Evolutionary conservation across 2,888 invertebrate genomes (phyloP).

Genomic region (Unio pictorum): DNA sequence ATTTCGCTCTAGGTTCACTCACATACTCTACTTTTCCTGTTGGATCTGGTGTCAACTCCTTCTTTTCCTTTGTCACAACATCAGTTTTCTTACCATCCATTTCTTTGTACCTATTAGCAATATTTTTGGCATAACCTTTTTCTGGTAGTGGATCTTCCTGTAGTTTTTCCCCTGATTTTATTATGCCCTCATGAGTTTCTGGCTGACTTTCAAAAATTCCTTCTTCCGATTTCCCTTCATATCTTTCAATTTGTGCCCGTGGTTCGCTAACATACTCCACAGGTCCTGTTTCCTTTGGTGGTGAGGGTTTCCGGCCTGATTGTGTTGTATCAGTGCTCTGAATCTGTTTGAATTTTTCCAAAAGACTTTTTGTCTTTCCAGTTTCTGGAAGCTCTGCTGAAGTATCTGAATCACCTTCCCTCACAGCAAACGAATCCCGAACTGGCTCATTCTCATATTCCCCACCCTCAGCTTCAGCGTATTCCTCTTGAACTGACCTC

Average conservation of each 20-base stretch:
- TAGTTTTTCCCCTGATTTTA: slow-evolving; percentile 38
- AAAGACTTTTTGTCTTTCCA: slow-evolving; percentile 43
- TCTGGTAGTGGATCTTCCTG: slow-evolving; percentile 65
- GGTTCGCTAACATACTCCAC: slow-evolving; percentile 54
- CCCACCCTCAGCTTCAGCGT: slow-evolving; percentile 39
- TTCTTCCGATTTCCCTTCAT: slow-evolving; percentile 49
- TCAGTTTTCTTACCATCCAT: slow-evolving; percentile 74
- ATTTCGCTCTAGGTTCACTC: slow-evolving; percentile 53
- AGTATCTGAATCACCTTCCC: slow-evolving; percentile 29
- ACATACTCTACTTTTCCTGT: slow-evolving; percentile 58
- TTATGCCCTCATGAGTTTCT: slow-evolving; percentile 43
- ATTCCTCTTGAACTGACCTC: slow-evolving; percentile 36
- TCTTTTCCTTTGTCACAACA: slow-evolving; percentile 24
- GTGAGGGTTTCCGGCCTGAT: slow-evolving; percentile 36
- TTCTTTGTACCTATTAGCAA: slow-evolving; percentile 90
- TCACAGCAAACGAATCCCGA: slow-evolving; percentile 39
- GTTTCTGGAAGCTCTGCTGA: slow-evolving; percentile 45
- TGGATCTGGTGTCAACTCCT: slow-evolving; percentile 58
- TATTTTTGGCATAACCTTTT: slow-evolving; percentile 84
- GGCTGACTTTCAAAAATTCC: slow-evolving; percentile 62
- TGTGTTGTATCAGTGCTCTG: slow-evolving; percentile 22
- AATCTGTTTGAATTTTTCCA: slow-evolving; percentile 39
- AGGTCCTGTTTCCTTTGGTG: slow-evolving; percentile 37
- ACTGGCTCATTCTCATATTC: slow-evolving; percentile 61
- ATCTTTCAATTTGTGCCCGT: slow-evolving; percentile 30